phyloP scores from a whole-genome alignment of 2,113 vertebrate species.

The Urocynchramus pylzowi region DNA sequence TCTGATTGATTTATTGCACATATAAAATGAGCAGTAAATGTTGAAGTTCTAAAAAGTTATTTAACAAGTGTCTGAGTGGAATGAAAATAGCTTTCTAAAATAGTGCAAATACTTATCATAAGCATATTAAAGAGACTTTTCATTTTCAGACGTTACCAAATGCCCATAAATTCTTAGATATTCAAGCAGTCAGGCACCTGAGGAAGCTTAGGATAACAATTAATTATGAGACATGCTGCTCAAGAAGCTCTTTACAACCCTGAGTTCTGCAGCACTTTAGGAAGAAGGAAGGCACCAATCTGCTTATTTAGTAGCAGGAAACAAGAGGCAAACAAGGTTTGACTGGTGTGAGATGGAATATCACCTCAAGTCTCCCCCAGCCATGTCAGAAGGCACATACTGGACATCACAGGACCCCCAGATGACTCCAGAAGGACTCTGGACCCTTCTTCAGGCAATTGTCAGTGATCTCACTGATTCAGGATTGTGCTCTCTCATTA shows the following conservation, averaged over 20 bases:
- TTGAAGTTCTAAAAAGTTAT: slow-evolving; percentile 59
- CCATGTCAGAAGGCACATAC: not conserved
- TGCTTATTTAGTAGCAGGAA: not conserved
- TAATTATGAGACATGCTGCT: not conserved
- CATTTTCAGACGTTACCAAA: slow-evolving; percentile 39
- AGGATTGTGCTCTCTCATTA: not conserved
- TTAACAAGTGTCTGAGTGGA: slow-evolving; percentile 50
- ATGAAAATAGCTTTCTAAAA: slow-evolving; percentile 57
- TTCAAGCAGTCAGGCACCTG: slow-evolving; percentile 11
- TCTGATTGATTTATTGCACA: slow-evolving; percentile 60
- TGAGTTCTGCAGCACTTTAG: not conserved
- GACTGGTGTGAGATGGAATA: not conserved
- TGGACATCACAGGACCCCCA: not conserved
- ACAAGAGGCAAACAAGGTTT: not conserved
- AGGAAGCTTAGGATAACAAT: slow-evolving; percentile 15
- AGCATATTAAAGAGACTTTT: slow-evolving; percentile 51
- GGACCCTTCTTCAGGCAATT: not conserved
- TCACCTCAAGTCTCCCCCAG: not conserved
- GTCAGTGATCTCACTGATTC: not conserved
- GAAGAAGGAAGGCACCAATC: not conserved
- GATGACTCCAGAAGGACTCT: not conserved
- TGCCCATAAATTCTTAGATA: slow-evolving; percentile 48
- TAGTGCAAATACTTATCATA: slow-evolving; percentile 61
- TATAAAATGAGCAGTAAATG: slow-evolving; percentile 60
- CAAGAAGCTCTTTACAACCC: not conserved